Conservation (phyloP, 2,113 vertebrate species). For the Microtus pennsylvanicus region DNA sequence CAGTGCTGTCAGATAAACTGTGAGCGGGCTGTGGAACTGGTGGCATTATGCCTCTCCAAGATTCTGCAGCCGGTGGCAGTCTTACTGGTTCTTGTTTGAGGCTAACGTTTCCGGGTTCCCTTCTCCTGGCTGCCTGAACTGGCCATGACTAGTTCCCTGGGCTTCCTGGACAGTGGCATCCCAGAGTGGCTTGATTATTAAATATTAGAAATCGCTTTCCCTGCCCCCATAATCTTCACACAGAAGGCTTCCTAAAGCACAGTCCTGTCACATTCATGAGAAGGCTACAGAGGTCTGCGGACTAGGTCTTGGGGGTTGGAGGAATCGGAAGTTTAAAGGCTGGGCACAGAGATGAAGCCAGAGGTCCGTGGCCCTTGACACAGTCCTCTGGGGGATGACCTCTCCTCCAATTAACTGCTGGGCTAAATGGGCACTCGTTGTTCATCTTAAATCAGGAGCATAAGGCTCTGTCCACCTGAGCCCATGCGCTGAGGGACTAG, state of each 20-base stretch:
- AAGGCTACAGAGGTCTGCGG: not conserved
- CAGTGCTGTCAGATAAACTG: constrained; percentile 74
- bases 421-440: not conserved
- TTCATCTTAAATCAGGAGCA: constrained; percentile 64
- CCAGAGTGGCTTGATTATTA: not conserved
- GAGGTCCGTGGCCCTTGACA: not conserved
- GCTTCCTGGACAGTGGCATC: not conserved
- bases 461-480: constrained; percentile 68
- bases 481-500: constrained; percentile 21
- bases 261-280: not conserved
- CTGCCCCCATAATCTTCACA: not conserved
- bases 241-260: not conserved
- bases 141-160: not conserved
- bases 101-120: not conserved
- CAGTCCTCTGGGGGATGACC: not conserved
- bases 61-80: constrained; percentile 73
- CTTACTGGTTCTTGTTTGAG: constrained; percentile 59
- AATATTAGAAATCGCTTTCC: not conserved
- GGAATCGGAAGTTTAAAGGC: constrained; percentile 24
- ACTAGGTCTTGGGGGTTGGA: not conserved
- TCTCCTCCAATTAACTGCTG: constrained; percentile 22
- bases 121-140: not conserved
- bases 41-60: constrained; percentile 59
- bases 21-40: constrained; percentile 74
- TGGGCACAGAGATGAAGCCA: not conserved